phyloP scores from a whole-genome alignment of 2,888 invertebrate genomes.

The Cephus nigrinus region DNA sequence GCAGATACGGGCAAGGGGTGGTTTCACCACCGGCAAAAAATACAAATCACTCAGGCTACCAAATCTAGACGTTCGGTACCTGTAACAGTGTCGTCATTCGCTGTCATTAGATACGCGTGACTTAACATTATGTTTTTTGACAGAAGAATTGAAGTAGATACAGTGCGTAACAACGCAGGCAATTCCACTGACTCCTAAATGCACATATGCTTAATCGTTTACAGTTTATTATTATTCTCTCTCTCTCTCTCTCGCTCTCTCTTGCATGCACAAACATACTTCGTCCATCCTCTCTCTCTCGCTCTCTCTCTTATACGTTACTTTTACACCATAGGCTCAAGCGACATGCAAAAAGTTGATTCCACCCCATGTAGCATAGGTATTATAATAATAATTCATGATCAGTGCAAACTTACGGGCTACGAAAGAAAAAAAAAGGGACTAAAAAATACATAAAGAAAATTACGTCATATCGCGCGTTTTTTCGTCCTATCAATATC shows the following conservation, averaged over 20 bases:
- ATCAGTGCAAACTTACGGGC: not conserved
- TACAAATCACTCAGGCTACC: not conserved
- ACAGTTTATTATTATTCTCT: slow-evolving; percentile 34
- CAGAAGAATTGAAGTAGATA: not conserved
- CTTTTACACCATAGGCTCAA: slow-evolving; percentile 27
- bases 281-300: slow-evolving; percentile 5
- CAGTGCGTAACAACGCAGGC: not conserved
- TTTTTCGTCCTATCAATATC: not conserved
- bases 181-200: not conserved
- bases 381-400: not conserved
- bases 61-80: not conserved
- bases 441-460: not conserved
- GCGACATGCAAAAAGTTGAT: slow-evolving; percentile 57
- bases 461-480: not conserved
- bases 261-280: not conserved
- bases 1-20: not conserved
- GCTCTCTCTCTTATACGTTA: slow-evolving; percentile 21
- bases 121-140: not conserved
- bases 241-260: slow-evolving; percentile 8
- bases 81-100: not conserved
- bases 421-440: not conserved
- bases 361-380: slow-evolving; percentile 14
- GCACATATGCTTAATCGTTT: slow-evolving; percentile 47
- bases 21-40: not conserved
- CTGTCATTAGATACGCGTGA: not conserved